These are phyloP conservation scores for Heliconius aoede DNA, from an alignment of 2,888 invertebrate species.

Conservation along the genomic window DNA sequence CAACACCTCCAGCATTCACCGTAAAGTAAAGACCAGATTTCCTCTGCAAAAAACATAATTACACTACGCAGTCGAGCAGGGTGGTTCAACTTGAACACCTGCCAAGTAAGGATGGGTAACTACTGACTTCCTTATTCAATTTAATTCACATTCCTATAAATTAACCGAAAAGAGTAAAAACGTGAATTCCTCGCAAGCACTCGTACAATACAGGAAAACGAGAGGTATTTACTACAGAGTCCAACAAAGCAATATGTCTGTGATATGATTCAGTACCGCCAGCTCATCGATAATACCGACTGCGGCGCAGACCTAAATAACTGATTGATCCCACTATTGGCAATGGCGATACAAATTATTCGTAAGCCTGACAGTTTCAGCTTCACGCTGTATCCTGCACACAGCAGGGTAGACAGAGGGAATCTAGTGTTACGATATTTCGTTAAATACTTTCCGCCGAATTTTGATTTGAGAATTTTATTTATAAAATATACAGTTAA, in stretches of 20 bases:
- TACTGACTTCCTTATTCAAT: conserved; percentile 30
- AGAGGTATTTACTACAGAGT: conserved; percentile 25
- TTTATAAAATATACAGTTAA: not conserved
- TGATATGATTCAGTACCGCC: conserved; percentile 38
- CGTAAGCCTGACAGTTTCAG: conserved; percentile 15
- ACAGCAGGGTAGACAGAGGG: no score
- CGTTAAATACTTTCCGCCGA: no score
- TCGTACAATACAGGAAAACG: conserved; percentile 17
- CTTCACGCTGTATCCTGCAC: no score
- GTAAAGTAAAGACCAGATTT: no score
- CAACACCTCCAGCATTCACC: no score
- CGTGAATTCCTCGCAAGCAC: conserved; percentile 26
- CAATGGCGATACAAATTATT: not conserved
- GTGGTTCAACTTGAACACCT: conserved; percentile 26
- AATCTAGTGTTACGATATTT: no score
- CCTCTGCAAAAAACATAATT: conserved; percentile 15
- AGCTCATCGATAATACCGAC: conserved; percentile 31
- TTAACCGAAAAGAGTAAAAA: conserved; percentile 31
- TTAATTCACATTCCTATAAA: conserved; percentile 5
- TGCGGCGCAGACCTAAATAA: conserved; percentile 33
- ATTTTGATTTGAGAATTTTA: no score
- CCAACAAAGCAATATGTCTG: conserved; percentile 12
- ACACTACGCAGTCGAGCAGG: not conserved
- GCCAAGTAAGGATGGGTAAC: conserved; percentile 9
- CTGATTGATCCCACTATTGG: conserved; percentile 12